phyloP scores from a whole-genome alignment of 1,140 invertebrate genomes.

The Diachasmimorpha longicaudata region DNA sequence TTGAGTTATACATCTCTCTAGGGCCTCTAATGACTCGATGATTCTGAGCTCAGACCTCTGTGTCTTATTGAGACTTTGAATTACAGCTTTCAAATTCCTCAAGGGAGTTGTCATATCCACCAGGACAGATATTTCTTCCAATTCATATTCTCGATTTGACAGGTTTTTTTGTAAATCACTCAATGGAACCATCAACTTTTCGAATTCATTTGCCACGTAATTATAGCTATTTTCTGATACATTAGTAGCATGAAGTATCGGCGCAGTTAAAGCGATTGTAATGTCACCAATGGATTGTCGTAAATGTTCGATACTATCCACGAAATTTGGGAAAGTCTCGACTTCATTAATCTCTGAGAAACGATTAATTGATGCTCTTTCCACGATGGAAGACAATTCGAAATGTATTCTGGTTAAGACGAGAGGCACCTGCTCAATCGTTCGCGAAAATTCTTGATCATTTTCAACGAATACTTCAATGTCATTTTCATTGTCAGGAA shows the following conservation, averaged over 20 bases:
- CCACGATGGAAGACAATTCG: conserved; percentile 42
- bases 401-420: conserved; percentile 44
- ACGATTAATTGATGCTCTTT: conserved; percentile 13
- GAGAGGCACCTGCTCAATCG: conserved; percentile 26
- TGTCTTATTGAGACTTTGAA: conserved; percentile 31
- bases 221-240: conserved; percentile 31
- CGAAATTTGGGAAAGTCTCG: conserved; percentile 24
- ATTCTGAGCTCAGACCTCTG: conserved; percentile 37
- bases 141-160: conserved; percentile 39
- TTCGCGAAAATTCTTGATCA: conserved; percentile 4
- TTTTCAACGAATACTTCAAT: not conserved
- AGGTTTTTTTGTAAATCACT: conserved; percentile 46
- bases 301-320: conserved; percentile 42
- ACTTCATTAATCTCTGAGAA: not conserved
- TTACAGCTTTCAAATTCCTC: conserved; percentile 36
- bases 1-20: conserved; percentile 42
- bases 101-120: conserved; percentile 40
- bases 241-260: conserved; percentile 35
- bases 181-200: conserved; percentile 41
- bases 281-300: conserved; percentile 32
- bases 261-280: conserved; percentile 34
- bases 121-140: conserved; percentile 39
- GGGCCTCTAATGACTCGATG: conserved; percentile 38
- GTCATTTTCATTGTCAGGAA: conserved; percentile 17
- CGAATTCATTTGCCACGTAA: conserved; percentile 38